These are phyloP conservation scores for Tachyglossus aculeatus DNA, from an alignment of 2,797 vertebrate species.

Conservation along the genomic window DNA sequence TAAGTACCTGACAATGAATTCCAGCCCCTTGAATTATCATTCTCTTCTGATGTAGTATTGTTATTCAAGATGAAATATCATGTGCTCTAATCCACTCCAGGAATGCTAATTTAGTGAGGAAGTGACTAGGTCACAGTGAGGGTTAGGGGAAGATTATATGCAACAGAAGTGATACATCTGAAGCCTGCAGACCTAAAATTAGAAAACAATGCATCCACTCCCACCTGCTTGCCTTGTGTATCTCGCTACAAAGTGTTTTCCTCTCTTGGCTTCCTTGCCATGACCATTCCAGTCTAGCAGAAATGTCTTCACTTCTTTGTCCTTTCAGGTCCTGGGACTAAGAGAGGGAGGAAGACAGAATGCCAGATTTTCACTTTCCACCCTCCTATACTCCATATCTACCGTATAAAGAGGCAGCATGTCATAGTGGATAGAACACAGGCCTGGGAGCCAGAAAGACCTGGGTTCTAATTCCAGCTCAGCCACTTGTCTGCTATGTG, in stretches of 20 bases:
- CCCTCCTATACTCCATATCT: too few species aligned
- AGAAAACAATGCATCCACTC: neutral
- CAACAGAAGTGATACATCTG: too few species aligned
- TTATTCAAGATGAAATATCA: slow-evolving; percentile 65
- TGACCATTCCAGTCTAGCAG: neutral
- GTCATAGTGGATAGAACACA: too few species aligned
- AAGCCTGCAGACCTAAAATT: too few species aligned
- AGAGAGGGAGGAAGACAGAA: too few species aligned
- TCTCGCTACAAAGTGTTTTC: neutral
- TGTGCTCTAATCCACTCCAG: slow-evolving; percentile 58
- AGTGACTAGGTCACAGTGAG: slow-evolving; percentile 28
- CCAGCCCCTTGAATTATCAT: slow-evolving; percentile 42
- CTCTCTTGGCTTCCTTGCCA: neutral
- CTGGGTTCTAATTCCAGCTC: too few species aligned
- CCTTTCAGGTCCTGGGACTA: too few species aligned
- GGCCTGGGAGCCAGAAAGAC: too few species aligned
- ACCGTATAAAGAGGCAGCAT: too few species aligned
- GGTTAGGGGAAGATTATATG: neutral
- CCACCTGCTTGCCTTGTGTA: neutral
- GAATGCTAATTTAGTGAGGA: slow-evolving; percentile 57
- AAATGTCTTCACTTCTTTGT: neutral
- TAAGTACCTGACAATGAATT: slow-evolving; percentile 63
- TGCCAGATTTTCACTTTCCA: too few species aligned
- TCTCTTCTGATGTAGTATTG: slow-evolving; percentile 51
- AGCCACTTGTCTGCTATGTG: too few species aligned